Conservation (phyloP, 2,888 invertebrate genomes). For the Lagria hirta region DNA sequence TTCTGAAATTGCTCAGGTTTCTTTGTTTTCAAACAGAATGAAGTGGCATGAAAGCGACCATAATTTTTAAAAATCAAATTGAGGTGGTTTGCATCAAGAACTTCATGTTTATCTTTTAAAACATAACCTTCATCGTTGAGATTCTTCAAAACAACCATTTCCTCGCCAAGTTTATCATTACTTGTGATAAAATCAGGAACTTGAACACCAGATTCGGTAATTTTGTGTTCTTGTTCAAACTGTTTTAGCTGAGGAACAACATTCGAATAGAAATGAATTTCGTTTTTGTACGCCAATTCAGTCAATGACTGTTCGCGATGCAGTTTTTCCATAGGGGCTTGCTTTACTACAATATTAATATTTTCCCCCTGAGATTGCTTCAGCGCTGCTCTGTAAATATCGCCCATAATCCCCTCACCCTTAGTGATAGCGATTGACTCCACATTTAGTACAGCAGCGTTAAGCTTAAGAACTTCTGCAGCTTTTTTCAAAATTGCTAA, state of each 20-base stretch:
- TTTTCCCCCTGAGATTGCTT: too few species aligned
- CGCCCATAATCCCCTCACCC: slow-evolving; percentile 8
- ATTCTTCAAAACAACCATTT: slow-evolving; percentile 2
- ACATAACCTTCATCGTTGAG: too few species aligned
- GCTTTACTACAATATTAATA: slow-evolving; percentile 1
- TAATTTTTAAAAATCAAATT: too few species aligned
- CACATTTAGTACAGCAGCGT: too few species aligned
- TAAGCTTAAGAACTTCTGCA: too few species aligned
- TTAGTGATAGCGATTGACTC: too few species aligned
- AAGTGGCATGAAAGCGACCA: too few species aligned
- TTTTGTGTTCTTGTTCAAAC: slow-evolving; percentile 2
- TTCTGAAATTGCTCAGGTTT: too few species aligned
- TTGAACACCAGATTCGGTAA: neutral
- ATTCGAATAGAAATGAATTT: slow-evolving; percentile 6
- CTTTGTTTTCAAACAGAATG: too few species aligned
- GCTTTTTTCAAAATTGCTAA: too few species aligned
- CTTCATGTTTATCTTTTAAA: too few species aligned
- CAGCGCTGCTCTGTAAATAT: slow-evolving; percentile 4
- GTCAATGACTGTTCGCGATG: neutral
- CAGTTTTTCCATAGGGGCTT: neutral
- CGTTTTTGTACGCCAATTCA: neutral
- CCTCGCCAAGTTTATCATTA: neutral
- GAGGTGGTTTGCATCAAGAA: too few species aligned
- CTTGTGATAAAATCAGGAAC: neutral
- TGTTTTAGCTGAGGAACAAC: neutral